These are phyloP conservation scores for Eupithecia subfuscata DNA, from an alignment of 2,888 invertebrate species.

Conservation along the genomic window DNA sequence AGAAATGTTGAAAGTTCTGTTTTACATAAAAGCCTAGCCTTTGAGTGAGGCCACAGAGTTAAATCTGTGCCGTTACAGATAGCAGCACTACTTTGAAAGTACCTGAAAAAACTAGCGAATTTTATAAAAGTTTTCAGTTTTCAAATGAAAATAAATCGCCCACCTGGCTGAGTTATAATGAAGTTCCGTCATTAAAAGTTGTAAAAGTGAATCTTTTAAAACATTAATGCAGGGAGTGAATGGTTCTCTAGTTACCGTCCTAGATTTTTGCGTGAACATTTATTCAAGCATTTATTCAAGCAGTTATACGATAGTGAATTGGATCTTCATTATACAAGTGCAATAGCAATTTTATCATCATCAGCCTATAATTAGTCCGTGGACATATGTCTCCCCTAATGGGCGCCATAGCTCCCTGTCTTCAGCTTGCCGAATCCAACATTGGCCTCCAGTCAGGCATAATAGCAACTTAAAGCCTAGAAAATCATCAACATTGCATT, in stretches of 20 bases:
- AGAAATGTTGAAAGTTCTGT: neutral
- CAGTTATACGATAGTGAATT: neutral
- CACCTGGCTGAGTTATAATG: conserved; percentile 52
- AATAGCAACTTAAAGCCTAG: neutral
- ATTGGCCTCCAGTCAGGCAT: too few relatives aligned
- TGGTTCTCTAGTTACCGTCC: conserved; percentile 8
- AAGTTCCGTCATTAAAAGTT: conserved; percentile 65
- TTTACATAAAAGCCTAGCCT: neutral
- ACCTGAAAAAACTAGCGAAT: conserved; percentile 41
- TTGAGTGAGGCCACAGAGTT: neutral
- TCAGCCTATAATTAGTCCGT: too few relatives aligned
- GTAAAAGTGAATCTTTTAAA: conserved; percentile 46
- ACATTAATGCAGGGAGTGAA: conserved; percentile 13
- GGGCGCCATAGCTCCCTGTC: too few relatives aligned
- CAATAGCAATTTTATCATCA: neutral
- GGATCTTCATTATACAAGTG: neutral
- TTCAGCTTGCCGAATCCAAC: too few relatives aligned
- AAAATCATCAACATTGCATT: neutral
- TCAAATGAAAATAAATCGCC: conserved; percentile 49
- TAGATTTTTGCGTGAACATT: conserved; percentile 12
- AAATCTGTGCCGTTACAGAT: conserved; percentile 8
- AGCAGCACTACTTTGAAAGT: conserved; percentile 49
- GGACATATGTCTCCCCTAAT: too few relatives aligned
- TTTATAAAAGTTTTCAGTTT: conserved; percentile 39
- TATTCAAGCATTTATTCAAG: neutral